phyloP scores from a whole-genome alignment of 2,797 vertebrate genomes.

The Erethizon dorsatum region DNA sequence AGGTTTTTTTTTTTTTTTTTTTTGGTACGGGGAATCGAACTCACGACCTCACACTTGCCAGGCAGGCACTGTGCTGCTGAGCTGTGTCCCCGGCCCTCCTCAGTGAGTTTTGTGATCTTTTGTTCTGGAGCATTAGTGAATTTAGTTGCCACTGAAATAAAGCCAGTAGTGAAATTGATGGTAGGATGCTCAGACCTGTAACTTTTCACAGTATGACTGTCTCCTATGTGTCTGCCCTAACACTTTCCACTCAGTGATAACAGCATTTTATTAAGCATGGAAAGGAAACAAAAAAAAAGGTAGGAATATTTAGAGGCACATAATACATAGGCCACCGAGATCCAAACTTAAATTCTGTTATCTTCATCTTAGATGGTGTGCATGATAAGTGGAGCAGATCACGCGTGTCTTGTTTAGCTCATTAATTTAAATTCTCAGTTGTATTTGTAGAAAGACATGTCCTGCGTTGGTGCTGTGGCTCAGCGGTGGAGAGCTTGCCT shows the following conservation, averaged over 20 bases:
- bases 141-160: neutral
- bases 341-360: neutral
- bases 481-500: neutral
- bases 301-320: neutral
- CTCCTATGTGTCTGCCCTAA: neutral
- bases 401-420: neutral
- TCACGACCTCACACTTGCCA: too few relatives aligned
- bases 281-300: neutral
- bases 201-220: neutral
- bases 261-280: neutral
- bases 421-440: neutral
- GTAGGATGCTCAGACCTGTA: neutral
- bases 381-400: neutral
- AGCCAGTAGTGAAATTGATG: neutral
- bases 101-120: neutral
- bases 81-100: too few relatives aligned
- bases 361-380: neutral
- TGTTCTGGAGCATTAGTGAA: neutral
- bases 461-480: neutral
- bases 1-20: too few relatives aligned
- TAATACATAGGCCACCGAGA: neutral
- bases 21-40: too few relatives aligned
- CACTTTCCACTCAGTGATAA: neutral
- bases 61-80: too few relatives aligned
- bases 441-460: neutral